phyloP scores from a whole-genome alignment of 2,888 invertebrate genomes.

The Lathronympha strigana region DNA sequence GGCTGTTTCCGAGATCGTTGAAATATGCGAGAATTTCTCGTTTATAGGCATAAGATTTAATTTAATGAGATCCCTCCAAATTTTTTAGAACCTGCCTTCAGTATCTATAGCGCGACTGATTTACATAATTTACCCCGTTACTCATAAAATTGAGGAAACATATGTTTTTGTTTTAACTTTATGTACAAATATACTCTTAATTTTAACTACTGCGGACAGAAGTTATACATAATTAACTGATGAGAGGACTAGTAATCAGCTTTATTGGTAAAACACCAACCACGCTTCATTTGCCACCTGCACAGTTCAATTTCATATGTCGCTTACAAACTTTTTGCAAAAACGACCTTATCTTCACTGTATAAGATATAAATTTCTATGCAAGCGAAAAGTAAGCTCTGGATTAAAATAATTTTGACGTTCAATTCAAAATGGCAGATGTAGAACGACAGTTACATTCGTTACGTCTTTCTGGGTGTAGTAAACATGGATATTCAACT shows the following conservation, averaged over 20 bases:
- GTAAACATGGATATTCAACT: constrained; percentile 4
- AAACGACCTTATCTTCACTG: neutral
- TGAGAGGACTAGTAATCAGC: neutral
- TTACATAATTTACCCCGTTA: too few relatives aligned
- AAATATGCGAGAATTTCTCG: too few relatives aligned
- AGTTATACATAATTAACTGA: neutral
- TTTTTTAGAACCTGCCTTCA: too few relatives aligned
- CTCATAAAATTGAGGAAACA: too few relatives aligned
- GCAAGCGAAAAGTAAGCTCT: neutral
- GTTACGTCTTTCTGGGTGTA: neutral
- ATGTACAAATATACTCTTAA: too few relatives aligned
- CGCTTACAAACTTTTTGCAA: neutral
- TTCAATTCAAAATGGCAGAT: neutral
- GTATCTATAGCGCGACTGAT: too few relatives aligned
- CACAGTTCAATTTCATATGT: neutral
- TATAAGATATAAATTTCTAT: neutral
- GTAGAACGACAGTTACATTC: neutral
- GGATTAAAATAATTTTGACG: neutral
- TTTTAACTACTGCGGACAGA: neutral
- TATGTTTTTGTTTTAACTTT: too few relatives aligned
- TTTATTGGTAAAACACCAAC: neutral
- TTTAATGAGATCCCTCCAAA: too few relatives aligned
- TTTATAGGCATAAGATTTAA: too few relatives aligned
- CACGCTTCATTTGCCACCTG: neutral
- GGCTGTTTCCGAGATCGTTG: too few relatives aligned